Evolutionary conservation across 2,888 invertebrate genomes (phyloP).

Genomic region (Heteropelma amictum): DNA sequence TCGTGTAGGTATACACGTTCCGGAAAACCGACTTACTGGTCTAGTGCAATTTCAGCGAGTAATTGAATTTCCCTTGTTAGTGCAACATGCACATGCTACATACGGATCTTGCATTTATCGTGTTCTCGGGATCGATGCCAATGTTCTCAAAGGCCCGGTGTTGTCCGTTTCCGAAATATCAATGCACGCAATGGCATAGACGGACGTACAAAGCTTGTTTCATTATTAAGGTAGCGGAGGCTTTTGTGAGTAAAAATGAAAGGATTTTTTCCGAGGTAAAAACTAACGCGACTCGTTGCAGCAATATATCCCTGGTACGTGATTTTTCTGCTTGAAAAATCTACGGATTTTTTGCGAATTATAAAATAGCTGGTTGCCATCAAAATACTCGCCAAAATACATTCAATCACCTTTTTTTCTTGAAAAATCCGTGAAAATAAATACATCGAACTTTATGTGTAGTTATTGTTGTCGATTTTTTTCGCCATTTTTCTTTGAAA

Average conservation of each 20-base stretch:
- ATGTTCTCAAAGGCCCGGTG: neutral
- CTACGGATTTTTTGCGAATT: no score
- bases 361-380: no score
- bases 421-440: no score
- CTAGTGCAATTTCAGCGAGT: conserved; percentile 39
- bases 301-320: neutral
- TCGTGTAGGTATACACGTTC: conserved; percentile 5
- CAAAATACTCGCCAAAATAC: no score
- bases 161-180: neutral
- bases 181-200: neutral
- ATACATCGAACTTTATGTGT: no score
- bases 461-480: no score
- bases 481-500: no score
- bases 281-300: neutral
- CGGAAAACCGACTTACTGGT: conserved; percentile 15
- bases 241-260: neutral
- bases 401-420: no score
- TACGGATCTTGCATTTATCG: neutral
- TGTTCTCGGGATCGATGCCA: conserved; percentile 21
- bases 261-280: neutral
- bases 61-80: conserved; percentile 43
- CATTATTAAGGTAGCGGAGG: neutral
- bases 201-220: conserved; percentile 1
- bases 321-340: no score
- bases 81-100: neutral